Base-by-base conservation (phyloP, 2,113 vertebrate species). In the Cardinalis cardinalis region DNA sequence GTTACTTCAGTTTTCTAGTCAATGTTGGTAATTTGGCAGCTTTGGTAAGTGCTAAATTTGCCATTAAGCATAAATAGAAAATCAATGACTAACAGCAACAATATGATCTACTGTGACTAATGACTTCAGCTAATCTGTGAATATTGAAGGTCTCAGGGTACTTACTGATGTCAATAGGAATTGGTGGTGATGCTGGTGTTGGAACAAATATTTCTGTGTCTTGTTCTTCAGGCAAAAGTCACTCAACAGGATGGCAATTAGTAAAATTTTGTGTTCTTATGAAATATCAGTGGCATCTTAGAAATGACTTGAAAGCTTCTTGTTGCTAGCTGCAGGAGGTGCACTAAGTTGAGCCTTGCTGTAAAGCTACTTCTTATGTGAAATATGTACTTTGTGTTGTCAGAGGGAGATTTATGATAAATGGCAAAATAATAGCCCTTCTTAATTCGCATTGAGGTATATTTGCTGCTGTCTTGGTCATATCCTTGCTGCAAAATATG, bases 371-470 rank as follows among this genome's bases (percentile, higher is more conserved):
- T 83, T 80, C 28, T 76, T 58, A 88, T 32, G n/a, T 72, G 65
- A 92, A 92, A 89, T 88, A 93, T 12, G 25, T 31, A 10, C 10
- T 86, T 76, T 84, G 24, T 63, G 61, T 82, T 95, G 55, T 64
- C 82, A 83, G 74, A 46, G 16, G 81, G 20, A 84, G 11, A 19
- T 74, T 83, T 58, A 76, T 81, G 76, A 83, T 77, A 89, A 95
- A 78, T 34, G 44, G 44, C 24, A 91, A 69, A 85, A 92, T 84
- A 86, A 69, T 16, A 64, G 48, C 26, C n/a, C 36, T 44, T 79
- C 40, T 32, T 94, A 94, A 91, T 86, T 88, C 92, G 56, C 46
- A 29, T 32, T 89, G 65, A 91, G 34, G 53, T 92, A 40, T 78
- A 75, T n/a, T 40, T 2, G 2, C 36, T 78, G 53, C 70, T 93